phyloP scores from a whole-genome alignment of 2,888 invertebrate species.

The Cheilosia grossa region DNA sequence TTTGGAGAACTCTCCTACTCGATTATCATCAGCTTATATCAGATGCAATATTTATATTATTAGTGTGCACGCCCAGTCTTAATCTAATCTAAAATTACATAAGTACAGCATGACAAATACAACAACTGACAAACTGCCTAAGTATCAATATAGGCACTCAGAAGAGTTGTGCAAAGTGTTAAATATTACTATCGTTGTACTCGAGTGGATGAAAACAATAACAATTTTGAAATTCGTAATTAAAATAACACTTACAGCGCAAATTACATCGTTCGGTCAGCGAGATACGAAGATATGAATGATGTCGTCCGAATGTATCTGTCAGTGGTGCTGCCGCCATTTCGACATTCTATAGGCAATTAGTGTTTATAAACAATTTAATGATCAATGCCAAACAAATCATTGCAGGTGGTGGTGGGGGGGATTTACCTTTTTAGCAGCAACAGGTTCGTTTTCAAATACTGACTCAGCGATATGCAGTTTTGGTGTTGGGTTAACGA shows the following conservation, averaged over 20 bases:
- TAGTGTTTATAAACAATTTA: conserved; percentile 36
- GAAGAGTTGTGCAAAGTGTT: too few relatives aligned
- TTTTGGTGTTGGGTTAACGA: conserved; percentile 25
- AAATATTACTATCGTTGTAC: too few relatives aligned
- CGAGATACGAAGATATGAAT: conserved; percentile 97
- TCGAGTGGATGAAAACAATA: background rate
- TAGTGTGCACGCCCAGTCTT: background rate
- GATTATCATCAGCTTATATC: background rate
- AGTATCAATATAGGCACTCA: background rate
- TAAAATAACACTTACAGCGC: conserved; percentile 89
- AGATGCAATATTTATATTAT: background rate
- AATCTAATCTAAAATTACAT: conserved; percentile 30
- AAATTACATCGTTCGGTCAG: conserved; percentile 98
- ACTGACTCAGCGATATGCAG: conserved; percentile 13
- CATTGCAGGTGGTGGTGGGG: background rate
- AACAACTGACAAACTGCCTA: background rate
- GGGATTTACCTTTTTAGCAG: conserved; percentile 28
- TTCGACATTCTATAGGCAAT: conserved; percentile 25
- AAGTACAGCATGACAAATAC: conserved; percentile 1
- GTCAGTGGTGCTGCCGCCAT: conserved; percentile 84
- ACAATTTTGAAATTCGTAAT: background rate
- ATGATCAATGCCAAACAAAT: background rate
- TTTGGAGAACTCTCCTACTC: too few relatives aligned
- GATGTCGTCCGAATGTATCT: conserved; percentile 94
- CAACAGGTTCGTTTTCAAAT: conserved; percentile 40